Evolutionary conservation across 1,140 invertebrate genomes (phyloP).

Genomic region (Ceratitis capitata): DNA sequence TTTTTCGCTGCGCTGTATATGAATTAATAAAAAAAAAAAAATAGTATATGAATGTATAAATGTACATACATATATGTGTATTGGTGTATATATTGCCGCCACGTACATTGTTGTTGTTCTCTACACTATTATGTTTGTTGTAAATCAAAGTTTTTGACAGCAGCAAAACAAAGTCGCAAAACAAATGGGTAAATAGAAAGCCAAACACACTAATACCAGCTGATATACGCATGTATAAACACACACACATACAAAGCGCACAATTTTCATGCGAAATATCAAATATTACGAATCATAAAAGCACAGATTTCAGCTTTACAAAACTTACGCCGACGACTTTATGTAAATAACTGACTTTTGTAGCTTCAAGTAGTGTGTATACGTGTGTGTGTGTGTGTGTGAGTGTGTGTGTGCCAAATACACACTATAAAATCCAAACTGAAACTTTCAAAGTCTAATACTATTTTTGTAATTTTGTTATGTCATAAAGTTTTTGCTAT

Average conservation of each 20-base stretch:
- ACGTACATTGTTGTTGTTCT: no score
- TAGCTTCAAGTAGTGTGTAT: neutral
- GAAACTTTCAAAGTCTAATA: neutral
- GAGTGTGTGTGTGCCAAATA: neutral
- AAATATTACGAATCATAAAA: neutral
- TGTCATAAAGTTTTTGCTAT: neutral
- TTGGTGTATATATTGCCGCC: neutral
- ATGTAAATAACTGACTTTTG: neutral
- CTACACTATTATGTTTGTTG: slow-evolving; percentile 9
- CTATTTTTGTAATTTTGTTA: neutral
- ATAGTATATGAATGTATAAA: neutral
- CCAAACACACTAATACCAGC: neutral
- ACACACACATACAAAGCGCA: neutral
- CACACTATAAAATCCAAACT: neutral
- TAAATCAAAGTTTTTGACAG: slow-evolving; percentile 36
- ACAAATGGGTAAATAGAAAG: neutral
- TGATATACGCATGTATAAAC: neutral
- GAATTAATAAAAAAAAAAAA: neutral
- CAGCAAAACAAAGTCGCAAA: neutral
- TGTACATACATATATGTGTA: neutral
- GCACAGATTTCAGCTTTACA: neutral
- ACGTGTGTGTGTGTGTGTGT: neutral
- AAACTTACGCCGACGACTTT: neutral
- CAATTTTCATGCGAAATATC: slow-evolving; percentile 4
- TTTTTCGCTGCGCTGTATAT: neutral